Evolutionary conservation across 2,888 invertebrate species (phyloP), one percentile per base, ranked within the genome.

Genomic region (Fissipunctia ypsillon): DNA sequence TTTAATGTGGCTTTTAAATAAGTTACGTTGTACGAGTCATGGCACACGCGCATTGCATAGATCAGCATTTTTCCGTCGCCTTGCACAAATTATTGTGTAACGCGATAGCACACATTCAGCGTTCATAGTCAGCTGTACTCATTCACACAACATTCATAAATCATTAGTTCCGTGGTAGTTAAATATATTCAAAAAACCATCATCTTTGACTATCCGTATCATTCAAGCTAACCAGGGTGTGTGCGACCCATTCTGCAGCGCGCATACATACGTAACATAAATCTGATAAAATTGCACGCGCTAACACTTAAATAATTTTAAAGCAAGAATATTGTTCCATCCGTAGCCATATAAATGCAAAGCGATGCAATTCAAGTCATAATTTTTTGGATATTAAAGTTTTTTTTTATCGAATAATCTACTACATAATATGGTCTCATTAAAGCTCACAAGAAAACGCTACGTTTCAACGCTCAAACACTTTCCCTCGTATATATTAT

Each of bases 401-500:
- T 48, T 0, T 14, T 16, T 64, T 31, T n/a, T 38, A 9, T 48
- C 3, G 10, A 41, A n/a, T 41, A 41, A 41, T 50, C 6, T n/a
- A 41, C 6, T 9, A 31, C 0, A 52, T 3, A 38, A n/a, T 50
- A 9, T 31, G 16, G 48, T 38, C 41, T n/a, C 2, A 16, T 41
- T 16, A 19, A 35, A 41, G 19, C 28, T 48, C 3, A 22, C 14
- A 12, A 54, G 7, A 43, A 28, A 81, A 76, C 35, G 60, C 59
- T 16, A 67, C 31, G 56, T 70, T 41, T 43, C 69, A 83, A 73
- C 77, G 54, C 66, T 50, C 28, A 2, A 31, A 28, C 35, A 52
- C 38, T 52, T 35, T 6, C 52, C 69, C 69, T 77, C 71, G 73
- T 22, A 63, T 25, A 77, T 80, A 73, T 76, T 54, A 76, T 79